phyloP scores from a whole-genome alignment of 2,888 invertebrate species.

The Conomelus anceps region DNA sequence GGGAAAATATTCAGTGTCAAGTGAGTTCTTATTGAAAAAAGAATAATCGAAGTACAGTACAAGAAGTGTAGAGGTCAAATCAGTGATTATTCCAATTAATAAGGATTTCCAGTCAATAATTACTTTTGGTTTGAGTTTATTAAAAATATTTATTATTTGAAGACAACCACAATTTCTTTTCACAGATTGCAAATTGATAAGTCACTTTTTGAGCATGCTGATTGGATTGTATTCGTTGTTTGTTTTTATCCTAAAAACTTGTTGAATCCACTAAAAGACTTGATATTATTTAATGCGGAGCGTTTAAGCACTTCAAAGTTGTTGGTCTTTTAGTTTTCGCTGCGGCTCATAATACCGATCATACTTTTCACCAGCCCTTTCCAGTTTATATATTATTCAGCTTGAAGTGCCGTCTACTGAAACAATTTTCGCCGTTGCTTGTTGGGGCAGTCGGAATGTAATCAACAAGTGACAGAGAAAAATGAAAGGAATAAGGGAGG shows the following conservation, averaged over 20 bases:
- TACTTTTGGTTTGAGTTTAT: no score
- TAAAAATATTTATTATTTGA: no score
- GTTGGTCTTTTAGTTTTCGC: neutral
- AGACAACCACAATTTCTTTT: no score
- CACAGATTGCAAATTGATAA: no score
- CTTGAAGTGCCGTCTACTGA: neutral
- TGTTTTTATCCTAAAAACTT: neutral
- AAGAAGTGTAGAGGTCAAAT: no score
- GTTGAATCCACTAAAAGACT: neutral
- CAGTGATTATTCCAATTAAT: no score
- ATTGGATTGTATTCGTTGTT: no score
- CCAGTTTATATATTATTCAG: neutral
- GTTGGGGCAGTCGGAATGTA: neutral
- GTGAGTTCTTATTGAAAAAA: no score
- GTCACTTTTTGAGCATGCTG: no score
- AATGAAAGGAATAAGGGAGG: neutral
- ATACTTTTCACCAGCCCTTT: neutral
- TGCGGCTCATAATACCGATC: neutral
- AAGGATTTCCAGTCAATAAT: no score
- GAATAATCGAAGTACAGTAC: no score
- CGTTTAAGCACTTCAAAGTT: neutral
- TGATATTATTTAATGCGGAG: neutral
- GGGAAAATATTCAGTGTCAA: no score
- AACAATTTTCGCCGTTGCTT: neutral
- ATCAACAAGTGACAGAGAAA: neutral